Evolutionary conservation across 2,797 vertebrate genomes (phyloP).

Genomic region (Urosaurus nigricauda): DNA sequence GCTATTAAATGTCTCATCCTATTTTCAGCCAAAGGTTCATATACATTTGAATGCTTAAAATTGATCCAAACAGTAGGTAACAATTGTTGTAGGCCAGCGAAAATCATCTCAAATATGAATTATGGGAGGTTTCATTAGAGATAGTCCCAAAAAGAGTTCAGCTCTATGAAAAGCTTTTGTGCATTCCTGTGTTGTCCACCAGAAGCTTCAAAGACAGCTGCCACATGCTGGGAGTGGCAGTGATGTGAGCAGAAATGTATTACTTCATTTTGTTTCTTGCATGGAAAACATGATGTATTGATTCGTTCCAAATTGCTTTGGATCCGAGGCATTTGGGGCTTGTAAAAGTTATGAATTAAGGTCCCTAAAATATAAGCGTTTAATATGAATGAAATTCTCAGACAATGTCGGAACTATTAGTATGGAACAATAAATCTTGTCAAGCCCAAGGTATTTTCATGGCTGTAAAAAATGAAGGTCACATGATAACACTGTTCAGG

Average conservation of each 20-base stretch:
- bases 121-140: constrained; percentile 73
- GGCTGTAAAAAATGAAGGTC: constrained; percentile 85
- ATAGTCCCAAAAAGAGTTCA: constrained; percentile 80
- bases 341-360: constrained; percentile 72
- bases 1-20: constrained; percentile 56
- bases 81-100: constrained; percentile 30
- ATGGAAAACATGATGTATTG: constrained; percentile 61
- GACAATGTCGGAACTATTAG: constrained; percentile 76
- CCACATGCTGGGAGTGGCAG: constrained; percentile 48
- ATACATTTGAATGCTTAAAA: constrained; percentile 41
- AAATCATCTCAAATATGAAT: constrained; percentile 73
- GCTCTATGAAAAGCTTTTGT: constrained; percentile 77
- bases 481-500: constrained; percentile 78
- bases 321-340: constrained; percentile 61
- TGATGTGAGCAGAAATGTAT: constrained; percentile 65
- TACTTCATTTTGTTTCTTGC: constrained; percentile 56
- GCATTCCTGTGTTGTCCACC: constrained; percentile 83
- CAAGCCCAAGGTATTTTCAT: constrained; percentile 76
- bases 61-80: constrained; percentile 70
- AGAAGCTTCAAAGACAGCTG: constrained; percentile 76
- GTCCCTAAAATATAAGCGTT: constrained; percentile 60
- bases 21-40: constrained; percentile 53
- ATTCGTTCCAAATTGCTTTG: constrained; percentile 73
- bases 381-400: constrained; percentile 73
- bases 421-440: constrained; percentile 86